phyloP scores from a whole-genome alignment of 2,113 vertebrate species.

The Trichechus manatus region DNA sequence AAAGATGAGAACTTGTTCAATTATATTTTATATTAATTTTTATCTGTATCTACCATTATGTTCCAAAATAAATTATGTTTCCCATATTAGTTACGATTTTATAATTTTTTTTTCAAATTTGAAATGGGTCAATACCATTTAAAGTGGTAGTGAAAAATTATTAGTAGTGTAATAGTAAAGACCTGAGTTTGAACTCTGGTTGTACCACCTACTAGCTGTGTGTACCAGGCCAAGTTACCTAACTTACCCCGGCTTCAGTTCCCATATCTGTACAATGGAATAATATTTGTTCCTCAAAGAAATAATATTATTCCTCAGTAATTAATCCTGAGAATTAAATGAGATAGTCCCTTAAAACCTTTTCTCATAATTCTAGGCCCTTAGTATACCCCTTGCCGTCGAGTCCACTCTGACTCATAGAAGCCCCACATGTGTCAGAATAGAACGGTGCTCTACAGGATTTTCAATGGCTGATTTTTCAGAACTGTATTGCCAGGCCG shows the following conservation, averaged over 20 bases:
- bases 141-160: not conserved
- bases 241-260: not conserved
- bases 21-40: conserved; percentile 40
- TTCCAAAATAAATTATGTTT: conserved; percentile 50
- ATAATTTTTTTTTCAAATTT: conserved; percentile 8
- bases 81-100: not conserved
- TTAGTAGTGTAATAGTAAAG: not conserved
- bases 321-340: not conserved
- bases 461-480: no score
- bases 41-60: not conserved
- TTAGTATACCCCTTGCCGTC: no score
- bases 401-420: no score
- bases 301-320: not conserved
- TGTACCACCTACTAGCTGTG: not conserved
- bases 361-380: not conserved
- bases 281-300: not conserved
- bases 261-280: not conserved
- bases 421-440: no score
- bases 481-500: no score
- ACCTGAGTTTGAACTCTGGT: not conserved
- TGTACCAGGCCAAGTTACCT: not conserved
- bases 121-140: not conserved
- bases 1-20: not conserved
- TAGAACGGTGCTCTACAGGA: no score
- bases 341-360: not conserved